These are phyloP conservation scores for Lordiphosa mommai DNA, from an alignment of 1,140 invertebrate genomes.

Conservation along the genomic window DNA sequence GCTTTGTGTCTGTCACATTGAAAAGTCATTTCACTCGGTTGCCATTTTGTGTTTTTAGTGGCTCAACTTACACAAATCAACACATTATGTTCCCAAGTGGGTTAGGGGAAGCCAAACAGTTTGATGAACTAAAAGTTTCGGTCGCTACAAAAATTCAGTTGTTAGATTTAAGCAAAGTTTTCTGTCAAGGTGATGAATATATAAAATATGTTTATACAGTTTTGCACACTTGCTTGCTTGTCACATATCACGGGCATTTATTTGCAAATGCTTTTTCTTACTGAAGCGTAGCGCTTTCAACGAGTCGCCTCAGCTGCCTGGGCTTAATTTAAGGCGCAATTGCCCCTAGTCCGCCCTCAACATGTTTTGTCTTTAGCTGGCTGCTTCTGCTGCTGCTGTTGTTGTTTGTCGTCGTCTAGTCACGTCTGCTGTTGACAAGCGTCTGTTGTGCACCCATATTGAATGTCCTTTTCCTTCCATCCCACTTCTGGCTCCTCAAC, in stretches of 20 bases:
- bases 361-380: conserved; percentile 39
- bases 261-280: not conserved
- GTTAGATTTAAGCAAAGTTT: not conserved
- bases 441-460: conserved; percentile 46
- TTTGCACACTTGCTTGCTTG: not conserved
- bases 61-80: conserved; percentile 50
- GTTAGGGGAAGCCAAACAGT: conserved; percentile 8
- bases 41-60: conserved; percentile 27
- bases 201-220: too few species aligned
- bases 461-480: conserved; percentile 28
- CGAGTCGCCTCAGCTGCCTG: not conserved
- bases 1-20: conserved; percentile 21
- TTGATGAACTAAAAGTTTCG: conserved; percentile 19
- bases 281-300: not conserved
- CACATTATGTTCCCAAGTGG: conserved; percentile 35
- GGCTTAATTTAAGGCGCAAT: conserved; percentile 1
- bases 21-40: conserved; percentile 32
- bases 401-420: conserved; percentile 37
- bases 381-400: conserved; percentile 11
- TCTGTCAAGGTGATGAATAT: too few species aligned
- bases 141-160: not conserved
- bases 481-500: not conserved
- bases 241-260: not conserved
- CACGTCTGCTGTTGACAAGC: conserved; percentile 52
- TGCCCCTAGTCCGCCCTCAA: conserved; percentile 8